Evolutionary conservation across 1,140 invertebrate species (phyloP).

Genomic region (Eriocheir sinensis): DNA sequence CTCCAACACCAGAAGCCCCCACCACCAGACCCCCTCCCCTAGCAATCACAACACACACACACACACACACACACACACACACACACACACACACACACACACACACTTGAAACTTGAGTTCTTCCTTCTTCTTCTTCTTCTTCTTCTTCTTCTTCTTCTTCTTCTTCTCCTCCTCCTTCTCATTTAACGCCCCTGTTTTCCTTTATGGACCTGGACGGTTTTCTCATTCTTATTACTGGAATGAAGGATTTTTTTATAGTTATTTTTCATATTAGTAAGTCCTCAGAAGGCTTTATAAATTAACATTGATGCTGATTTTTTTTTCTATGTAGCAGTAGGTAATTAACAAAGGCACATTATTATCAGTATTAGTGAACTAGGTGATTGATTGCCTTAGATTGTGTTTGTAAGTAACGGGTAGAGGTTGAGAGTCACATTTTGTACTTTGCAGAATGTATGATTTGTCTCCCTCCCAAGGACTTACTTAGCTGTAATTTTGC

Average conservation of each 20-base stretch:
- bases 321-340: not conserved
- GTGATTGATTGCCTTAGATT: not conserved
- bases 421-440: not conserved
- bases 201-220: too few relatives aligned
- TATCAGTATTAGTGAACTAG: not conserved
- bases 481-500: not conserved
- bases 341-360: not conserved
- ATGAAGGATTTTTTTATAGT: too few relatives aligned
- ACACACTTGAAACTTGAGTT: not conserved
- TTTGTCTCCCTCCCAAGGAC: not conserved
- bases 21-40: too few relatives aligned
- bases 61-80: conserved; percentile 1
- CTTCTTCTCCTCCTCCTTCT: too few relatives aligned
- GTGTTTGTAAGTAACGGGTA: not conserved
- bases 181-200: too few relatives aligned
- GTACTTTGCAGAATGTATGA: conserved; percentile 20
- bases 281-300: too few relatives aligned
- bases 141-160: too few relatives aligned
- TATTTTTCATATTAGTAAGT: too few relatives aligned
- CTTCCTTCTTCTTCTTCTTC: not conserved
- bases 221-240: too few relatives aligned
- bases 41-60: not conserved
- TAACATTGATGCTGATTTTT: not conserved
- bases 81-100: conserved; percentile 30
- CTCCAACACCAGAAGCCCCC: too few relatives aligned